phyloP scores from a whole-genome alignment of 2,888 invertebrate species.

The Sarcophaga carnaria region DNA sequence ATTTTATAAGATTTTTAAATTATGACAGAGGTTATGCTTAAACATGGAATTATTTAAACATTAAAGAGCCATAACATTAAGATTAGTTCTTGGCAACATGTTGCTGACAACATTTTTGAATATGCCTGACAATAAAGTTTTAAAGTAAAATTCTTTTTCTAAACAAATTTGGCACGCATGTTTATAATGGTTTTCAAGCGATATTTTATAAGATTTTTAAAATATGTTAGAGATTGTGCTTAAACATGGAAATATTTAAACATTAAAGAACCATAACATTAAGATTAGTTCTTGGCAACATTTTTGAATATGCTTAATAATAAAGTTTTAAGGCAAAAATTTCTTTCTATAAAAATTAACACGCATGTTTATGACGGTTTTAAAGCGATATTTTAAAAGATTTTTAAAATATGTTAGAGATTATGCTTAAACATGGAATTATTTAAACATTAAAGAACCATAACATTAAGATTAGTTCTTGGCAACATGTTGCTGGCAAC shows the following conservation, averaged over 20 bases:
- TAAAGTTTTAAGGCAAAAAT: neutral
- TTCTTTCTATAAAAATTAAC: no score
- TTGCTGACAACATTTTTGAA: neutral
- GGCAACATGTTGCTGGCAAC: neutral
- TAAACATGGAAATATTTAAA: neutral
- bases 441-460: neutral
- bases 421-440: neutral
- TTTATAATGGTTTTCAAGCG: constrained; percentile 29
- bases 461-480: neutral
- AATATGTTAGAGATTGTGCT: neutral
- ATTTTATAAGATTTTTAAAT: neutral
- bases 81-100: neutral
- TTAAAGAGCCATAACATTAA: neutral
- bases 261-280: neutral
- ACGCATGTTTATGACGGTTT: neutral
- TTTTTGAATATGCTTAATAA: neutral
- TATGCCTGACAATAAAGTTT: neutral
- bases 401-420: neutral
- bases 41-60: neutral
- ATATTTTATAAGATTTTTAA: neutral
- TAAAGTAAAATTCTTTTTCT: no score
- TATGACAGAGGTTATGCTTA: neutral
- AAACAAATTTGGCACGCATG: no score
- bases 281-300: neutral
- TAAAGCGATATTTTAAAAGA: constrained; percentile 13